These are phyloP conservation scores for Drosophila paranaensis DNA, from an alignment of 2,888 invertebrate genomes.

Conservation along the genomic window DNA sequence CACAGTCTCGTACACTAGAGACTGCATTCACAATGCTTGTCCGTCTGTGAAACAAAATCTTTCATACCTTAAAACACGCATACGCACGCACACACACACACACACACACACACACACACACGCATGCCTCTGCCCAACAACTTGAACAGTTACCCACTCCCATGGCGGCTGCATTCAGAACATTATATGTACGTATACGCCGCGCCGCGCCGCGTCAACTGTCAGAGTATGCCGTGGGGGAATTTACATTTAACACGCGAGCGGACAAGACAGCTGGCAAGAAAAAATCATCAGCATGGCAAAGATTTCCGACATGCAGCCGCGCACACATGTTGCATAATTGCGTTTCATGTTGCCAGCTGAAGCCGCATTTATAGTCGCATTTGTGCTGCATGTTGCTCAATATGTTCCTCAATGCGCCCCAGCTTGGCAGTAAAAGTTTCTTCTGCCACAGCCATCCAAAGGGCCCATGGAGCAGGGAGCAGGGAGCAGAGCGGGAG, in stretches of 20 bases:
- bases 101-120: not conserved
- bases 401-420: constrained; percentile 61
- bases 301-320: constrained; percentile 36
- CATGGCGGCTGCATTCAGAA: constrained; percentile 19
- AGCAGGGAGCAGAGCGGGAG: not conserved
- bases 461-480: not conserved
- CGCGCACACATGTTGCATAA: constrained; percentile 68
- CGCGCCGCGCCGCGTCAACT: constrained; percentile 23
- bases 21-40: constrained; percentile 36
- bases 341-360: constrained; percentile 73
- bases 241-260: constrained; percentile 32
- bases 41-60: constrained; percentile 44
- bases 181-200: constrained; percentile 46
- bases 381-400: constrained; percentile 60
- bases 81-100: too few relatives aligned
- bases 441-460: not conserved
- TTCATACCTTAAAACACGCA: constrained; percentile 22
- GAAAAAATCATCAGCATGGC: constrained; percentile 45
- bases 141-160: constrained; percentile 24
- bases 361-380: constrained; percentile 52
- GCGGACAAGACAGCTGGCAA: constrained; percentile 38
- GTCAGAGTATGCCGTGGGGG: constrained; percentile 15
- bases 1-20: constrained; percentile 23
- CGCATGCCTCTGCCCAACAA: not conserved
- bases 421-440: constrained; percentile 25